Base-by-base conservation (phyloP, 1,140 invertebrate genomes). In the Macrosteles quadrilineatus region DNA sequence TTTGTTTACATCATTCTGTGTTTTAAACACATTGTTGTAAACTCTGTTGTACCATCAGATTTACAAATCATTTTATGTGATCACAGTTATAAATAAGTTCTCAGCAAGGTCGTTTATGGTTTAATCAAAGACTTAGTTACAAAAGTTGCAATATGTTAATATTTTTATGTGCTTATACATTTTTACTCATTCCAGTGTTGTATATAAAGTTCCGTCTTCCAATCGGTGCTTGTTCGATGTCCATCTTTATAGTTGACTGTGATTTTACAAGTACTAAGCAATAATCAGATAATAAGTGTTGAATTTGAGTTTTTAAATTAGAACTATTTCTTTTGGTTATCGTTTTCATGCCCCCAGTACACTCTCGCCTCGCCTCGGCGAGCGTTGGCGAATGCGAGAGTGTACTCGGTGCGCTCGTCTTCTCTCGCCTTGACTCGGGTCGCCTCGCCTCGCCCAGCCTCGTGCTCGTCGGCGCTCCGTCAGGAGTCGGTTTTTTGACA, bases 231-330 rank as follows among this genome's bases (percentile, higher is more conserved):
- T 21, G 25, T 6, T 59, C n/a, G 25, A n/a, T 59, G 55, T 59
- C 25, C 55, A 29, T 59, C 14, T 50, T 21, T 50, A n/a, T 59
- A 27, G 55, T 25, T 59, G 55, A 59, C 55, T 59, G 55, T 59
- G 55, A 59, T 59, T 59, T 50, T 59, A 12, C 55, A 59, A 27
- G 25, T 59, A 27, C 55, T 29, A 59, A 59, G 55, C 55, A 59
- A 59, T 59, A 59, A 59, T 25, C 27, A 14, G 55, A 59, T 59
- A 59, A 59, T 59, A 59, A 59, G 55, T 59, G 55, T 59, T 59
- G 12, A 59, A 9, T 14, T 53, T n/a, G n/a, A n/a, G n/a, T n/a
- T n/a, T n/a, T n/a, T n/a, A n/a, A n/a, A n/a, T n/a, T n/a, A n/a
- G n/a, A n/a, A n/a, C n/a, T n/a, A n/a, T n/a, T n/a, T n/a, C n/a